Evolutionary conservation across 2,888 invertebrate genomes (phyloP), one percentile per base, ranked within the genome.

Genomic region (Argyresthia albistria): DNA sequence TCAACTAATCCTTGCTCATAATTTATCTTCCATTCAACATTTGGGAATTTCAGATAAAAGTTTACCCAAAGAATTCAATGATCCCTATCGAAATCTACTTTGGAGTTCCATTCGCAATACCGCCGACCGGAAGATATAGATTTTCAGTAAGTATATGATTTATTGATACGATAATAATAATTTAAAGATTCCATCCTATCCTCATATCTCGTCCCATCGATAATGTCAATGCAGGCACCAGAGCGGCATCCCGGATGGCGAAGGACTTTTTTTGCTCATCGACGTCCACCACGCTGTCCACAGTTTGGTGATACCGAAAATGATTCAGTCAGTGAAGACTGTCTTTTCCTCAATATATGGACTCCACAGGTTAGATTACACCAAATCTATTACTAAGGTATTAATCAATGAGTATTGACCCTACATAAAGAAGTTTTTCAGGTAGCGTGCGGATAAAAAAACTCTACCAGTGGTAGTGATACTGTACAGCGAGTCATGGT

Each of bases 271-370:
- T 90, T 90, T 59, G 94, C 94, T 37, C 91, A 90, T 63, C 90
- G 92, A 58, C 91, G 91, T 70, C 91, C 90, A 51, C 89, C 92
- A n/a, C 88, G 91, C 35, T 94, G 94, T 66, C 91, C 92, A 0
- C 92, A 93, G 68, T 71, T 88, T 48, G 69, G 57, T 42, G 73
- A 70, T 54, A 62, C 65, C 49, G 69, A 63, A 53, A 70, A 63
- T 43, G 70, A 71, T 39, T 79, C 65, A 61, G 73, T 62, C 66
- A 89, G 82, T 57, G 96, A 96, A 83, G 95, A 97, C 76, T 97
- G 97, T 66, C 89, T 97, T n/a, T 95, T 93, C 69, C 79, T 97
- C 50, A 97, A 97, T 69, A 92, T 97, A 57, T 97, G 97, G 96
- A 91, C 93, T 2, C 94, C 97, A 47, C 91, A 92, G 89, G 93